phyloP scores from a whole-genome alignment of 2,797 vertebrate species.

The Sciurus vulgaris region DNA sequence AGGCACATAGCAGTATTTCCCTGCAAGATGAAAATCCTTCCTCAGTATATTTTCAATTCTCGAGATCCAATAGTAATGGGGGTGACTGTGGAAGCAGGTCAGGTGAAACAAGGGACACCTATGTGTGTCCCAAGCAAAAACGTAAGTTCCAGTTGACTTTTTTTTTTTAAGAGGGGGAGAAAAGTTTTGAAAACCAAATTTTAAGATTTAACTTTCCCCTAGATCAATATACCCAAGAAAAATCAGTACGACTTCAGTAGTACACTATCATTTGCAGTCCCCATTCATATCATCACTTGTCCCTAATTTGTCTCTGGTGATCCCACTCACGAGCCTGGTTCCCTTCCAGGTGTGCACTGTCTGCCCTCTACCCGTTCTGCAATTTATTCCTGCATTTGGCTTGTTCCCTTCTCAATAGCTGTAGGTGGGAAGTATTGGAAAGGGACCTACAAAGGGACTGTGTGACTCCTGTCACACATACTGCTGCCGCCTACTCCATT shows the following conservation, averaged over 20 bases:
- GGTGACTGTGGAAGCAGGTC: slow-evolving; percentile 94
- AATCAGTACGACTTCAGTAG: neutral
- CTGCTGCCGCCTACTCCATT: rapidly evolving
- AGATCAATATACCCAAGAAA: neutral
- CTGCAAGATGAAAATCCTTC: slow-evolving; percentile 96
- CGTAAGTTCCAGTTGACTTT: slow-evolving; percentile 89
- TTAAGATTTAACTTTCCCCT: neutral
- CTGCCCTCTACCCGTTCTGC: neutral
- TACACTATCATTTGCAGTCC: neutral
- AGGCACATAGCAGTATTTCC: slow-evolving; percentile 98
- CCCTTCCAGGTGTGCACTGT: neutral
- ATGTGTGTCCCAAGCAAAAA: slow-evolving; percentile 98
- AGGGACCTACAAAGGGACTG: too few species aligned
- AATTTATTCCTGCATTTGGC: neutral
- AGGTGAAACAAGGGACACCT: slow-evolving; percentile 95
- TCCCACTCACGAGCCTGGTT: too few species aligned
- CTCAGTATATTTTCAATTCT: slow-evolving; percentile 99
- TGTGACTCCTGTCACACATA: too few species aligned
- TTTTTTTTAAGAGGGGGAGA: neutral
- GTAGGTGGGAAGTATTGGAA: neutral
- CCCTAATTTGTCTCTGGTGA: neutral
- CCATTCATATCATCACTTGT: neutral
- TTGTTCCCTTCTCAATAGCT: neutral
- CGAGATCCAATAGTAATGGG: slow-evolving; percentile 99
- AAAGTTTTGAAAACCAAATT: neutral